Evolutionary conservation across 2,888 invertebrate genomes (phyloP).

Genomic region (Temnothorax ravouxi): DNA sequence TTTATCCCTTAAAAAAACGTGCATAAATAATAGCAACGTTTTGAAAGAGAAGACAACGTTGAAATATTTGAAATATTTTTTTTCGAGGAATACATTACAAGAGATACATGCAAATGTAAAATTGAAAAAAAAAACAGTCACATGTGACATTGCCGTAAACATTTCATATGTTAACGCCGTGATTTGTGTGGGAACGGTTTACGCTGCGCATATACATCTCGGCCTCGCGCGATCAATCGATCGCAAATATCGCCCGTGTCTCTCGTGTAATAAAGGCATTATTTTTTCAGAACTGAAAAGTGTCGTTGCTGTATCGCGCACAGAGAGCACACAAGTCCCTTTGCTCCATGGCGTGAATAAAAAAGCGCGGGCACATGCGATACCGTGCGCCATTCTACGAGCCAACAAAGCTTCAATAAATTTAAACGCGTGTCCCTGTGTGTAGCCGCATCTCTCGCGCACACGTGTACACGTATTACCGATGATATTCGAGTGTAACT

Average conservation of each 20-base stretch:
- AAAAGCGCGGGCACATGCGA: constrained; percentile 35
- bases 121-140: constrained; percentile 4
- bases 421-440: constrained; percentile 17
- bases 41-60: not conserved
- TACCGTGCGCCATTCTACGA: not conserved
- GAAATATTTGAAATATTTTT: not conserved
- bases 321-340: constrained; percentile 22
- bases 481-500: constrained; percentile 18
- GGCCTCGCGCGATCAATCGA: constrained; percentile 17
- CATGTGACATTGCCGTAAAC: not conserved
- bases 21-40: not conserved
- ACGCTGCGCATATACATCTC: not conserved
- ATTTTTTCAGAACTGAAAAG: constrained; percentile 53
- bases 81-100: not conserved
- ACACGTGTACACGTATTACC: not conserved
- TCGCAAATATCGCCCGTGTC: constrained; percentile 19
- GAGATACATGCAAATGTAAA: not conserved
- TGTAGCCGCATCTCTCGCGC: constrained; percentile 1
- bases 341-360: constrained; percentile 44
- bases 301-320: constrained; percentile 22
- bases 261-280: constrained; percentile 45
- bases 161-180: not conserved
- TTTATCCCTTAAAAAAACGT: not conserved
- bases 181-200: not conserved
- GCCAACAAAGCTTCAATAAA: constrained; percentile 49